These are phyloP conservation scores for Microctenopoma lineatum DNA, from an alignment of 2,797 vertebrate genomes.

Conservation along the genomic window DNA sequence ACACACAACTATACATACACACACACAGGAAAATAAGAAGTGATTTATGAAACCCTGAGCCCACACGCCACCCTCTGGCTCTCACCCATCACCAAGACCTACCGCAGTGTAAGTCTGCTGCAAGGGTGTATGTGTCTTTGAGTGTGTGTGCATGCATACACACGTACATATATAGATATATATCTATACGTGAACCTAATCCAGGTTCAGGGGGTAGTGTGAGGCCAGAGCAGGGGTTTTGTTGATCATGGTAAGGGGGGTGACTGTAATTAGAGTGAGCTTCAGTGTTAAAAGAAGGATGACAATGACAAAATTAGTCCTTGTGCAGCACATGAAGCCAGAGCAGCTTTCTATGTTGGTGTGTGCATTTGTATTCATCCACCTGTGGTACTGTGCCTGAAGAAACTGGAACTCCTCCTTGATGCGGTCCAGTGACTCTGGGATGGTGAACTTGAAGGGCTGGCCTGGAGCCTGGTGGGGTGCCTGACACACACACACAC, in stretches of 20 bases:
- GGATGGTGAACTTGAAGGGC: slow-evolving; percentile 97
- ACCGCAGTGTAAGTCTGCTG: slow-evolving; percentile 69
- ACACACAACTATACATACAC: slow-evolving; percentile 30
- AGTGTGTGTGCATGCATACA: slow-evolving; percentile 14
- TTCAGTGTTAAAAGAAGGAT: slow-evolving; percentile 48
- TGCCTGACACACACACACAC: slow-evolving; percentile 74
- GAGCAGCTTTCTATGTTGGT: slow-evolving; percentile 18
- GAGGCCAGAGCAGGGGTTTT: slow-evolving; percentile 68
- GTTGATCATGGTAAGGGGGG: slow-evolving; percentile 61
- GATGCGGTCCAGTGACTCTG: slow-evolving; percentile 94
- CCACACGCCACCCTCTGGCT: slow-evolving; percentile 88
- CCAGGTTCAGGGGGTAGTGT: slow-evolving; percentile 72
- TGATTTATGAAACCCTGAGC: slow-evolving; percentile 80
- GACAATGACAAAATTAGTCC: slow-evolving; percentile 52
- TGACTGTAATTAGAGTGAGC: slow-evolving; percentile 70
- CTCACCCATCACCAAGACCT: slow-evolving; percentile 76
- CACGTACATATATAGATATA: background rate
- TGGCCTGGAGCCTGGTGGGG: slow-evolving; percentile 95
- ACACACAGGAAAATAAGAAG: slow-evolving; percentile 62
- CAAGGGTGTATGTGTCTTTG: slow-evolving; percentile 35
- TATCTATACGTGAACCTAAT: slow-evolving; percentile 62
- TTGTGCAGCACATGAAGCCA: slow-evolving; percentile 10
- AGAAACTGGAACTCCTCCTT: slow-evolving; percentile 97
- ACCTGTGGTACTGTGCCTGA: slow-evolving; percentile 97
- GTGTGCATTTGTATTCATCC: slow-evolving; percentile 56